Evolutionary conservation across 2,888 invertebrate genomes (phyloP).

Genomic region (Drosophila picticornis): DNA sequence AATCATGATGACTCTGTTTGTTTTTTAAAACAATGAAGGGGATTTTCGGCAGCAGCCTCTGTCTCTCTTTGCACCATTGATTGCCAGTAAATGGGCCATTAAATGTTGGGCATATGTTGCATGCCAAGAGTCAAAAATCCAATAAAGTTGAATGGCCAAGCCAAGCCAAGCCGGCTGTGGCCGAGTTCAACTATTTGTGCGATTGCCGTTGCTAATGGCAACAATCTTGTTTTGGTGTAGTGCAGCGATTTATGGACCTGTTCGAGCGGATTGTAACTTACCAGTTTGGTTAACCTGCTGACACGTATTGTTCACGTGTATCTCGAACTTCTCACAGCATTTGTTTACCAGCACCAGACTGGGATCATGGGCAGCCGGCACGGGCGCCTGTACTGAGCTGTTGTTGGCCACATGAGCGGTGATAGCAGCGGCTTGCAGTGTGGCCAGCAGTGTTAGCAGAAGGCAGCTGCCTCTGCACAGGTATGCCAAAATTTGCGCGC

Average conservation of each 20-base stretch:
- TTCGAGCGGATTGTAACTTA: slow-evolving; percentile 71
- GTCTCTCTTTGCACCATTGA: slow-evolving; percentile 29
- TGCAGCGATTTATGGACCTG: slow-evolving; percentile 1
- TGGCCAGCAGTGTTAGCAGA: slow-evolving; percentile 31
- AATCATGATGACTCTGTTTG: slow-evolving; percentile 30
- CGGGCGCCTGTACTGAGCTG: slow-evolving; percentile 22
- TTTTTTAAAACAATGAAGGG: slow-evolving; percentile 30
- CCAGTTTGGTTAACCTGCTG: slow-evolving; percentile 88
- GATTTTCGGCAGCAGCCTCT: slow-evolving; percentile 16
- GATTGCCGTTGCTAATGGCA: slow-evolving; percentile 50
- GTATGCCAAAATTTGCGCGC: slow-evolving; percentile 64
- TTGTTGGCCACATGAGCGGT: slow-evolving; percentile 49
- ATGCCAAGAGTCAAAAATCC: slow-evolving; percentile 59
- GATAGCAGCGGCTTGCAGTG: slow-evolving; percentile 19
- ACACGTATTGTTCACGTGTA: slow-evolving; percentile 89
- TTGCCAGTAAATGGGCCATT: slow-evolving; percentile 55
- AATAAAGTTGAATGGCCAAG: slow-evolving; percentile 70
- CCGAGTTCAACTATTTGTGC: slow-evolving; percentile 28
- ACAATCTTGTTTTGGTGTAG: slow-evolving; percentile 36
- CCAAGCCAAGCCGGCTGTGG: slow-evolving; percentile 35
- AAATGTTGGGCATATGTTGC: slow-evolving; percentile 55
- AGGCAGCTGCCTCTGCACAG: slow-evolving; percentile 59
- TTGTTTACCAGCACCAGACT: slow-evolving; percentile 88
- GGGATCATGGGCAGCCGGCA: slow-evolving; percentile 42
- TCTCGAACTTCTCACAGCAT: slow-evolving; percentile 91